phyloP scores from a whole-genome alignment of 1,140 invertebrate species.

The Lordiphosa clarofinis region DNA sequence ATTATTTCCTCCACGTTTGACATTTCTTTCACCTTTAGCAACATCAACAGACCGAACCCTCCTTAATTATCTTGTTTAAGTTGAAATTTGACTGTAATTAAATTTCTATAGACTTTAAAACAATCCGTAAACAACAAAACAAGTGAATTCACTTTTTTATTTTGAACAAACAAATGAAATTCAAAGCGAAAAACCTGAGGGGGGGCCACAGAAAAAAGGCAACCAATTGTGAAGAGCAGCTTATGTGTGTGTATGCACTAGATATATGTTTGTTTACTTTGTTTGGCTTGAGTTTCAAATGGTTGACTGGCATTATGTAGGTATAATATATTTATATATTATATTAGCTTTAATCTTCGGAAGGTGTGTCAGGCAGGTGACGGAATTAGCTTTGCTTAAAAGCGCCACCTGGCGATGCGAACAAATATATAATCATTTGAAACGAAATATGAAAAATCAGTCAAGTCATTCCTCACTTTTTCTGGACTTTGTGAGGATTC shows the following conservation, averaged over 20 bases:
- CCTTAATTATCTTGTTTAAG: slow-evolving; percentile 43
- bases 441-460: too few species aligned
- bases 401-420: too few species aligned
- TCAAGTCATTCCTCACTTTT: too few species aligned
- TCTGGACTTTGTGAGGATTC: too few species aligned
- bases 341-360: slow-evolving; percentile 14
- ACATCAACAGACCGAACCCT: slow-evolving; percentile 9
- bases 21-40: slow-evolving; percentile 68
- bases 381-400: too few species aligned
- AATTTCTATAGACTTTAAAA: slow-evolving; percentile 25
- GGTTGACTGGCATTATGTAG: slow-evolving; percentile 27
- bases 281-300: slow-evolving; percentile 47
- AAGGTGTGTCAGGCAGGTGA: slow-evolving; percentile 25
- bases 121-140: slow-evolving; percentile 4
- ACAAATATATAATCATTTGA: too few species aligned
- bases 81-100: slow-evolving; percentile 48
- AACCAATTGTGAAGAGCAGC: slow-evolving; percentile 58
- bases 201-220: slow-evolving; percentile 22
- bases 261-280: slow-evolving; percentile 38
- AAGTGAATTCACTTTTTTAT: slow-evolving; percentile 15
- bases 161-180: slow-evolving; percentile 27
- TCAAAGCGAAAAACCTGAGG: slow-evolving; percentile 36
- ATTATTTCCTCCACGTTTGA: slow-evolving; percentile 29
- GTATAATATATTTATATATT: slow-evolving; percentile 2
- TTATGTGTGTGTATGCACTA: slow-evolving; percentile 1